A percentile compares a stretch with the other conserved stretches of the same genome.
Conservation (phyloP, 2,888 invertebrate species). For the Pollenia angustigena region DNA sequence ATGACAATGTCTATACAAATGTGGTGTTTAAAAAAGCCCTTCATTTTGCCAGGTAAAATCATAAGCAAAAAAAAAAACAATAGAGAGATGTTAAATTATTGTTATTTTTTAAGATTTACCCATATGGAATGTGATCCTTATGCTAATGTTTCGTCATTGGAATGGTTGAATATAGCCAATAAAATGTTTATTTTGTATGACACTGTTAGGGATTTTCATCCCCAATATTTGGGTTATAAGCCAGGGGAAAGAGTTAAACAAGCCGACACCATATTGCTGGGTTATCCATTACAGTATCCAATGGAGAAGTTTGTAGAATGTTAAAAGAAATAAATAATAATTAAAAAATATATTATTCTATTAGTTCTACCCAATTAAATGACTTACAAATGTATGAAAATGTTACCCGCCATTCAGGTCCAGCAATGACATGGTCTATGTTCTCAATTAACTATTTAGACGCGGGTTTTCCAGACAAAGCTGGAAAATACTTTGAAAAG, state of each 20-base stretch:
- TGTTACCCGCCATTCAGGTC: slow-evolving; percentile 85
- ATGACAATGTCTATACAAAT: slow-evolving; percentile 87
- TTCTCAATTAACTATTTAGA: slow-evolving; percentile 86
- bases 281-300: slow-evolving; percentile 86
- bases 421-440: slow-evolving; percentile 88
- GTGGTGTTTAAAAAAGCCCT: slow-evolving; percentile 86
- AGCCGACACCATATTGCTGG: slow-evolving; percentile 86
- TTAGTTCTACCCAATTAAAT: slow-evolving; percentile 83
- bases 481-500: slow-evolving; percentile 85
- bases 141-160: slow-evolving; percentile 21
- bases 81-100: neutral
- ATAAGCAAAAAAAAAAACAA: neutral
- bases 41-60: slow-evolving; percentile 85
- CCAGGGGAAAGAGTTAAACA: slow-evolving; percentile 85
- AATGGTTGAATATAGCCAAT: slow-evolving; percentile 85
- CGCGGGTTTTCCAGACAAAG: slow-evolving; percentile 83
- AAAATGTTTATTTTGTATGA: slow-evolving; percentile 86
- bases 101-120: slow-evolving; percentile 53
- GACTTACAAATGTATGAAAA: slow-evolving; percentile 86
- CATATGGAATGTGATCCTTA: slow-evolving; percentile 67
- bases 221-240: slow-evolving; percentile 85
- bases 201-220: slow-evolving; percentile 85
- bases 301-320: slow-evolving; percentile 84
- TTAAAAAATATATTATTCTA: neutral
- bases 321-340: neutral